phyloP scores from a whole-genome alignment of 1,140 invertebrate species.

The Bombus impatiens region DNA sequence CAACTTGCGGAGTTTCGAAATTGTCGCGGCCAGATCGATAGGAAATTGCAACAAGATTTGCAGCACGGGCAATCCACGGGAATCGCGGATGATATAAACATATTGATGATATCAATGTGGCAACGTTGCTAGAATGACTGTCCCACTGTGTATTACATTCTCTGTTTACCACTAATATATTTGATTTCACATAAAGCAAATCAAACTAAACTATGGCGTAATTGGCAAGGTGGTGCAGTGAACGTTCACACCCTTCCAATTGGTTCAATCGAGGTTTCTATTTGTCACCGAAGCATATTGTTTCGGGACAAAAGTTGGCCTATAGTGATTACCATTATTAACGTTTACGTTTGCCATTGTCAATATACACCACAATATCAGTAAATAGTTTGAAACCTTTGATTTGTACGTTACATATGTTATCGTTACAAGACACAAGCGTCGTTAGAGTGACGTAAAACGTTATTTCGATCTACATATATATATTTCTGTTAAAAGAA shows the following conservation, averaged over 20 bases:
- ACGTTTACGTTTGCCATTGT: not conserved
- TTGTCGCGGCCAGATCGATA: conserved; percentile 10
- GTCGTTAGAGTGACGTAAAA: not conserved
- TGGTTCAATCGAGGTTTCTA: not conserved
- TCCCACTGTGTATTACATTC: not conserved
- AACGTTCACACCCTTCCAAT: not conserved
- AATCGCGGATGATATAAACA: not conserved
- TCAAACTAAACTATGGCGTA: not conserved
- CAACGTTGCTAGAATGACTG: not conserved
- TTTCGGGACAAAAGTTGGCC: not conserved
- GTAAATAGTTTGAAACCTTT: not conserved
- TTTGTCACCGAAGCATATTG: conserved; percentile 5
- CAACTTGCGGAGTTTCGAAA: conserved; percentile 4
- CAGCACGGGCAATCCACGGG: not conserved
- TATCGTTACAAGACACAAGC: not conserved
- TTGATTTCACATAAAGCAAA: not conserved
- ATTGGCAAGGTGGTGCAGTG: not conserved
- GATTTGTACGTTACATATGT: not conserved
- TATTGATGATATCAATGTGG: not conserved
- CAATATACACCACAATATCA: too few relatives aligned
- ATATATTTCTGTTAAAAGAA: not conserved
- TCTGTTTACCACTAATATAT: not conserved
- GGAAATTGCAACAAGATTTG: conserved; percentile 22
- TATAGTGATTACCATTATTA: not conserved
- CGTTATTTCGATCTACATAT: not conserved